These are phyloP conservation scores for Sesamia inferens DNA, from an alignment of 2,888 invertebrate species.

Conservation along the genomic window DNA sequence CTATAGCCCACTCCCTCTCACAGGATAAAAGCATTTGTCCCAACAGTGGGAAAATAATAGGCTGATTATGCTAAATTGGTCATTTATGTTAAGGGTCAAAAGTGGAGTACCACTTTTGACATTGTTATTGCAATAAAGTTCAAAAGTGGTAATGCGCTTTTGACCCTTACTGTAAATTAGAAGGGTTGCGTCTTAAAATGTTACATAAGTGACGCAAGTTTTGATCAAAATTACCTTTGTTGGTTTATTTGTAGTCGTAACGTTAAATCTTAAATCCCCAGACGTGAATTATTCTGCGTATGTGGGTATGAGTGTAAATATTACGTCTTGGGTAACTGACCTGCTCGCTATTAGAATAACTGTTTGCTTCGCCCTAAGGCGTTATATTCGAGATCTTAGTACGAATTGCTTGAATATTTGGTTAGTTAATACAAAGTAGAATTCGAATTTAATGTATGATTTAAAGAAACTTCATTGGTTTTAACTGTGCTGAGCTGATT, in stretches of 20 bases:
- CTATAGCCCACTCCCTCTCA: not conserved
- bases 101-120: too few species aligned
- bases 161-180: too few species aligned
- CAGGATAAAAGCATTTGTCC: not conserved
- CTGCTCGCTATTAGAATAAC: conserved; percentile 32
- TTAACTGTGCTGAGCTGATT: conserved; percentile 11
- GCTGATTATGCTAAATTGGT: too few species aligned
- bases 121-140: too few species aligned
- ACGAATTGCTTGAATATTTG: conserved; percentile 12
- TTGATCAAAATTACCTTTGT: conserved; percentile 74
- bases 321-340: conserved; percentile 29
- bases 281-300: conserved; percentile 45
- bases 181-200: conserved; percentile 69
- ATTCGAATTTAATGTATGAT: conserved; percentile 26
- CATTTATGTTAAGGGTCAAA: too few species aligned
- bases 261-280: conserved; percentile 53
- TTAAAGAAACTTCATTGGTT: conserved; percentile 17
- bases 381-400: conserved; percentile 11
- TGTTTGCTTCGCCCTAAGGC: conserved; percentile 14
- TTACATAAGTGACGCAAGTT: conserved; percentile 74
- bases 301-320: conserved; percentile 26
- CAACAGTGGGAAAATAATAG: not conserved
- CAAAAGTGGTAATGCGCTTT: too few species aligned
- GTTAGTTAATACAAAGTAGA: conserved; percentile 22
- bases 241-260: conserved; percentile 65